Evolutionary conservation across 2,113 vertebrate genomes (phyloP), one percentile per base, ranked within the genome.

Genomic region (Hepsetus odoe): DNA sequence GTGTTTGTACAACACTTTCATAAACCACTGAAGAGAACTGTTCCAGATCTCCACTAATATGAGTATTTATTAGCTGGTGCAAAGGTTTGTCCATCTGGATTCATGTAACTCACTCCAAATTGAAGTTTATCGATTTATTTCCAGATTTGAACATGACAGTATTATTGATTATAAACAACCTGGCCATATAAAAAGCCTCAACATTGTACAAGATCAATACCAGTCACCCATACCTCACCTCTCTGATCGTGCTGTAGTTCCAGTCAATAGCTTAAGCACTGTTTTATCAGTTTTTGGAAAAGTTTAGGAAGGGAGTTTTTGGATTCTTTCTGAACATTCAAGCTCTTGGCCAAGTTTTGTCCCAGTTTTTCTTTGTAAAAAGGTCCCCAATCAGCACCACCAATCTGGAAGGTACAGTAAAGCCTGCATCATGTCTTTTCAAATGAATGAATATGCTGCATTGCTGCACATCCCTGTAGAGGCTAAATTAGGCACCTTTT

Each of bases 131-230:
- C 38, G 20, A n/a, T 85, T 82, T 76, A 82, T 86, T 87, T 81
- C 70, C 44, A 75, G 42, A 30, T 61, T 77, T 42, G 75, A 85
- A 85, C 83, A 82, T 35, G 42, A 74, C 85, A 83, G 72, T 66
- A 5, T 79, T 33, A 68, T 76, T 75, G 74, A 72, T 38, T 42
- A 74, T 62, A 86, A 87, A 74, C 79, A 69, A 79, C 44, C 61
- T 72, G 70, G 74, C 76, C 30, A 67, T 22, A 4, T 65, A 10
- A 82, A 84, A 30, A 65, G 79, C 69, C 68, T 68, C 38, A 53
- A 71, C 53, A 80, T 62, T 28, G 26, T 70, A 46, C 75, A 61
- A 28, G 38, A 51, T 72, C 64, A 72, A 80, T 74, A 66, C 67
- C 38, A 59, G 35, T 72, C 83, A 69, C 71, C 68, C 32, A 58